These are phyloP conservation scores for Mantis religiosa DNA, from an alignment of 2,888 invertebrate species.

Conservation along the genomic window DNA sequence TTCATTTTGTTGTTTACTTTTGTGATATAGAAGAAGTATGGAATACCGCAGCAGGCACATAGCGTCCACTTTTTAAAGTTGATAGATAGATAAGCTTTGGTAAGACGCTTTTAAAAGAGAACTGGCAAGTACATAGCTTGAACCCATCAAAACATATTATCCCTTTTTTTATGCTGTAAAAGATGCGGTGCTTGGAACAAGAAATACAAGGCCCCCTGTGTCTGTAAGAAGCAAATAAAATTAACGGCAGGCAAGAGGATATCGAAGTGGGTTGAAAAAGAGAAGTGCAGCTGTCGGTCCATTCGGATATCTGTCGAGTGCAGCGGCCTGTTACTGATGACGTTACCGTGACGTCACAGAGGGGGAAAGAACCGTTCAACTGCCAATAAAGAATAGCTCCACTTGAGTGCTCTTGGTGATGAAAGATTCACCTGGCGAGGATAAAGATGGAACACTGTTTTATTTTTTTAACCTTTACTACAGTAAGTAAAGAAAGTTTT, in stretches of 20 bases:
- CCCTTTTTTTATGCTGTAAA: neutral
- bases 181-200: neutral
- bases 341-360: neutral
- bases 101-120: too few relatives aligned
- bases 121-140: too few relatives aligned
- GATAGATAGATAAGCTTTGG: too few relatives aligned
- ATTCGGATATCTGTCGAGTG: neutral
- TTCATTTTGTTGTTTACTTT: too few relatives aligned
- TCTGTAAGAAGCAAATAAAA: neutral
- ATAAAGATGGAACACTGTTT: too few relatives aligned
- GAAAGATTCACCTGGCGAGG: neutral
- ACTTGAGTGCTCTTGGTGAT: neutral
- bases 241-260: neutral
- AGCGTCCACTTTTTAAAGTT: too few relatives aligned
- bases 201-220: neutral
- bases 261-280: neutral
- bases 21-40: too few relatives aligned
- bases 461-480: too few relatives aligned
- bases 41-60: too few relatives aligned
- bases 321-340: neutral
- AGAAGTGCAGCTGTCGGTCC: neutral
- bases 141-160: too few relatives aligned
- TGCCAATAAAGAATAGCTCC: neutral
- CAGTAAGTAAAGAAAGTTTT: too few relatives aligned
- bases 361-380: neutral